Conservation (phyloP, 2,113 vertebrate genomes). For the Cebidichthys violaceus region DNA sequence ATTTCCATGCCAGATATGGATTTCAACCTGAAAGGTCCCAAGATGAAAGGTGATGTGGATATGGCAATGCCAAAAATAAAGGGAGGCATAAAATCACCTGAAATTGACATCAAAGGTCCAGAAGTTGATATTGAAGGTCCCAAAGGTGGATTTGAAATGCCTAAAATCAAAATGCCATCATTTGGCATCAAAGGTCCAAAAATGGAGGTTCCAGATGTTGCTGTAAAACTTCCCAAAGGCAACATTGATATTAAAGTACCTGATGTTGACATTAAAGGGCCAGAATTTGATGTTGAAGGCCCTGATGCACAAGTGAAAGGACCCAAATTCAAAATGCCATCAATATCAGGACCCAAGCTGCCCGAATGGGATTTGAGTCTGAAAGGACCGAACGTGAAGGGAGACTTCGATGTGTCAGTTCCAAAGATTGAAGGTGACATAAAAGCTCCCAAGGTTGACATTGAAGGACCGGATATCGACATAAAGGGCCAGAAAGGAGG, state of each 20-base stretch:
- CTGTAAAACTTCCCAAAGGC: neutral
- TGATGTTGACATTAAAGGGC: too few relatives aligned
- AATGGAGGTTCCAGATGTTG: slow-evolving; percentile 11
- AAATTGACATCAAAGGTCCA: neutral
- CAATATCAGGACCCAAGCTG: too few relatives aligned
- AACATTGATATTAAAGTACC: slow-evolving; percentile 5
- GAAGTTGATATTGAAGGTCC: neutral
- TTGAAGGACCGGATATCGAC: too few relatives aligned
- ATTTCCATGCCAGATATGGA: too few relatives aligned
- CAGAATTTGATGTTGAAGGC: too few relatives aligned
- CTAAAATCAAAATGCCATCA: slow-evolving; percentile 36
- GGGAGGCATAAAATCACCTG: slow-evolving; percentile 5
- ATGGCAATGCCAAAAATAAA: slow-evolving; percentile 30
- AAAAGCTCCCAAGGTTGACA: too few relatives aligned
- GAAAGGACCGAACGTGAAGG: slow-evolving; percentile 11
- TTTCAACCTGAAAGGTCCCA: slow-evolving; percentile 17
- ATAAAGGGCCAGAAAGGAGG: too few relatives aligned
- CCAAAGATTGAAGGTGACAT: slow-evolving; percentile 2
- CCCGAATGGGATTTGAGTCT: too few relatives aligned
- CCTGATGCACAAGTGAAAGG: too few relatives aligned
- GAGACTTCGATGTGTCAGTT: slow-evolving; percentile 21
- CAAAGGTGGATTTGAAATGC: slow-evolving; percentile 32
- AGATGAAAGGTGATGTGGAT: slow-evolving; percentile 24
- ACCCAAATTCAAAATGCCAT: too few relatives aligned
- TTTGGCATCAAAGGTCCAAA: slow-evolving; percentile 28